Evolutionary conservation across 35 echinoderm and acorn worm species (phyloP), one percentile per base, ranked within the genome.

Genomic region (Eucidaris tribuloides): DNA sequence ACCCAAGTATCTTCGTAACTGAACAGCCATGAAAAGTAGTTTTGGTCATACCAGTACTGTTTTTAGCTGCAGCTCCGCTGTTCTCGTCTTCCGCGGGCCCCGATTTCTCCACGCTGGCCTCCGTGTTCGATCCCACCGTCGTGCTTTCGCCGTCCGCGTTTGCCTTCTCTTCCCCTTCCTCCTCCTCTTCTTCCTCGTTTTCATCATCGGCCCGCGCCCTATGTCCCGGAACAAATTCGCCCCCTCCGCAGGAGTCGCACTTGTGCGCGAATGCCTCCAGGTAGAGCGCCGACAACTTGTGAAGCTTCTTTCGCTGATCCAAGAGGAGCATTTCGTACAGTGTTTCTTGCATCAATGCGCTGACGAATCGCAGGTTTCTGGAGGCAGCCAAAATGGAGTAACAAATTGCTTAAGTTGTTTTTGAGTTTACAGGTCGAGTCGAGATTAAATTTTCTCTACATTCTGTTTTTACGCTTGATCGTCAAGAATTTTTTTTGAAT

Each of bases 231-330:
- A 93, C 50, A 60, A 99, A 99, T 14, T 90, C 84, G 20, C 96
- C 96, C 18, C 96, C 82, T 24, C 96, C 96, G 81, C 96, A 99
- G 2, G 86, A 59, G 64, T 81, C 65, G 63, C 96, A 99, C 46
- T 91, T 93, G 46, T 99, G 96, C 1, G 96, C 96, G 20, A 90
- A 87, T 18, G 86, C 82, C 64, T 99, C 96, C 1, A 99, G 82
- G 66, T 66, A 99, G 63, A 86, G 59, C 18, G 96, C 96, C 30
- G 96, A 70, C 18, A 82, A 60, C 1, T 87, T 86, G 38, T 99
- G 96, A 7, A 99, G 90, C 31, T 89, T 93, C 40, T 80, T 79
- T 7, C 87, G 88, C 58, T 99, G 96, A 24, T 99, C 87, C 15
- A 45, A 58, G 5, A 99, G 71, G 29, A 99, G 87, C 58, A 99